A percentile compares a stretch with the other conserved stretches of the same genome.
These are phyloP conservation scores for Pelobates fuscus DNA, from an alignment of 2,113 vertebrate species.

Conservation along the genomic window DNA sequence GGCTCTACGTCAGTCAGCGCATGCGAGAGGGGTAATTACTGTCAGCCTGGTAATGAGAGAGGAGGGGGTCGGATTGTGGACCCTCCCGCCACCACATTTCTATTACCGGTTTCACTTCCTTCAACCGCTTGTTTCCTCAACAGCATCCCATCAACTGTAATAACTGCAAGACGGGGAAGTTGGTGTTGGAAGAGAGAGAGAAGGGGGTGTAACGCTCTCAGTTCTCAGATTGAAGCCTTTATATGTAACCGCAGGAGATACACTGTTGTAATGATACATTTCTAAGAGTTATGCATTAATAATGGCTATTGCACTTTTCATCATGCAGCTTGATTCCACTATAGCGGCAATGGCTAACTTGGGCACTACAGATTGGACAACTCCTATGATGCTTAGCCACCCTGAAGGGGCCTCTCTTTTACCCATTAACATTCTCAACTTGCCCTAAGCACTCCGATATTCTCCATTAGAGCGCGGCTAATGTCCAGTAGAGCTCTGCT, in stretches of 20 bases:
- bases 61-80: slow-evolving; percentile 31
- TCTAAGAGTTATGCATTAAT: background rate
- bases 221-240: background rate
- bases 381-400: too few relatives aligned
- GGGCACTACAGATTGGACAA: too few relatives aligned
- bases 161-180: slow-evolving; percentile 25
- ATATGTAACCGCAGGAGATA: background rate
- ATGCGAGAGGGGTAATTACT: slow-evolving; percentile 45
- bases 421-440: background rate
- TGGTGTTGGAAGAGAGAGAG: slow-evolving; percentile 21
- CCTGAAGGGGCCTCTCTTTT: too few relatives aligned
- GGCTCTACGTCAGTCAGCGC: slow-evolving; percentile 29
- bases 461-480: background rate
- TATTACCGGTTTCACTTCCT: slow-evolving; percentile 43
- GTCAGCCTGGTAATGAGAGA: slow-evolving; percentile 45
- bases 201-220: background rate
- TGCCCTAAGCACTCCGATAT: background rate
- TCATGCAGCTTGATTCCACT: too few relatives aligned
- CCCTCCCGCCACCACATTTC: slow-evolving; percentile 15
- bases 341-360: too few relatives aligned
- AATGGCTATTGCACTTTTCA: background rate
- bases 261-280: background rate
- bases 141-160: slow-evolving; percentile 35
- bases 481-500: background rate
- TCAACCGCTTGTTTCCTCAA: slow-evolving; percentile 36